Base-by-base conservation (phyloP, 2,888 invertebrate genomes). In the Ectemnius continuus region DNA sequence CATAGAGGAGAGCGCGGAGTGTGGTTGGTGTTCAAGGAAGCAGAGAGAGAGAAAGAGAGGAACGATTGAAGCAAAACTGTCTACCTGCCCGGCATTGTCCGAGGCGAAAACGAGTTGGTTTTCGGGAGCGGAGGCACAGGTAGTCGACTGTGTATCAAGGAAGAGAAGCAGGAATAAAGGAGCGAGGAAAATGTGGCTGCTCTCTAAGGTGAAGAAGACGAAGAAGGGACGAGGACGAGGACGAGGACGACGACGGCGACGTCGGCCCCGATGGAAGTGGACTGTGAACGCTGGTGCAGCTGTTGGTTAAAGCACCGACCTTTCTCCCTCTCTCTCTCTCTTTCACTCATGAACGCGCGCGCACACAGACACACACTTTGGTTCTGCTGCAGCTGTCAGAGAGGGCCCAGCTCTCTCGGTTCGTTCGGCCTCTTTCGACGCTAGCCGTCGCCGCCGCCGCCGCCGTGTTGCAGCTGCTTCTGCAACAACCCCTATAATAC, bases 251-350 rank as follows among this genome's bases (percentile, higher is more conserved):
- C 36, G 36, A 8, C 36, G 5, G 4, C 36, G 36, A 36, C 8
- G 36, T 36, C 8, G 36, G 36, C 36, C 36, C 2, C 70, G 70
- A 75, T 76, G 83, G 76, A 79, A 77, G 78, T 74, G 82, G 70
- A 79, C 74, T 75, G 79, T 64, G 76, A 76, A 75, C 75, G 71
- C 78, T 77, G 76, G 81, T 77, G 89, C 89, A 89, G 89, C 89
- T 89, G 89, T 89, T 89, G 85, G 89, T 88, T 89, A 89, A 89
- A 89, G 89, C 88, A 86, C 89, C 88, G 86, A 85, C 84, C 81
- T 77, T 73, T 36, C 36, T 11, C 36, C 6, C 36, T 36, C 36
- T 36, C 36, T 36, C 36, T 36, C 36, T 36, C 36, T 36, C 11
- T 36, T n/a, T n/a, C 36, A 0, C 2, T 23, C 23, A 3, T n/a